Evolutionary conservation across 53 echinoderm and acorn worm species (phyloP), one percentile per base, ranked within the genome.

Genomic region (Echinarachnius parma): DNA sequence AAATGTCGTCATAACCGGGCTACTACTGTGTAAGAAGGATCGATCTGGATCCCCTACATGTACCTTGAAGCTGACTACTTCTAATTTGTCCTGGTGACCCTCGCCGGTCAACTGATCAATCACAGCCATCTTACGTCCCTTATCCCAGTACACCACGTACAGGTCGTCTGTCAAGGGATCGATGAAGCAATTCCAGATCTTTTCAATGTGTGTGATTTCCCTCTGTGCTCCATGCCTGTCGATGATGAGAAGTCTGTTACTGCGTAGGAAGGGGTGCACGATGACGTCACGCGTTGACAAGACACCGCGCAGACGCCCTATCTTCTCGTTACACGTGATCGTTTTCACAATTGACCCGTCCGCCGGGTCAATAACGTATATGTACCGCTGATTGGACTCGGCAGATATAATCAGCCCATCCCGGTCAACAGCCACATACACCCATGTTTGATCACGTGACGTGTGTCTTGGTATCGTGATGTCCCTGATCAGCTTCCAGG

Each of bases 321-420:
- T 63, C 1, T 63, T 44, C 11, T 63, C 9, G 25, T 63, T 63
- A 42, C 63, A 63, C 21, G 66, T 48, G 66, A 66, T 47, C 4
- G 48, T 28, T 28, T 31, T 22, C 5, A 18, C 28, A 10, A 66
- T 66, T 48, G 27, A 28, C 25, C 66, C 32, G 31, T 31, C 48
- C 19, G 28, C 21, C 46, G 66, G 48, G 30, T 66, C 33, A n/a
- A 66, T 47, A 28, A 66, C 66, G 66, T 66, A 66, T 27, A 66
- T 66, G 16, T 66, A 26, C 26, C 30, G 11, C 20, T 66, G 66
- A 30, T 9, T 0, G 26, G 15, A 2, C 66, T 66, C 47, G 28
- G 47, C 46, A 48, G 66, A 27, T 16, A 65, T 26, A 30, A 65
- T 26, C 65, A 65, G 45, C 15, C 65, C 65, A 29, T 46, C 47